Base-by-base conservation (phyloP, 23 tunicate species). In the Phallusia fumigata region DNA sequence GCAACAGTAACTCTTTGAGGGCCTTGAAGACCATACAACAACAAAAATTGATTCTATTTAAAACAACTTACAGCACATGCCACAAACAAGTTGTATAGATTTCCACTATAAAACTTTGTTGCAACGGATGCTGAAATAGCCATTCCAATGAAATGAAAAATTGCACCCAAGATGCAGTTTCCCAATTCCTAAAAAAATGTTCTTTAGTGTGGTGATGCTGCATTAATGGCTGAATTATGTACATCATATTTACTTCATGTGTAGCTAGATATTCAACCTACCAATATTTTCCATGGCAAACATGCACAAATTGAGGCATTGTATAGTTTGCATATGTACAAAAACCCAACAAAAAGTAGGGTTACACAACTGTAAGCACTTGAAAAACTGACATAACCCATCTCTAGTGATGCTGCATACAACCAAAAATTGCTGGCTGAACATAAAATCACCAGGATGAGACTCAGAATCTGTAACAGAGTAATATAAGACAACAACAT, bases 351-450 rank as follows among this genome's bases (percentile, higher is more conserved):
- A 24, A 58, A 58, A 11, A 58, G 69, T 13, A 58, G 69, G 69
- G 69, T 58, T 58, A 58, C 69, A 58, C 69, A 58, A 58, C 69
- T 58, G 69, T 58, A 58, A 21, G 69, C 69, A 58, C 69, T 58
- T 11, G 69, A 58, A 58, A 58, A 58, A 24, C 69, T 58, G 28
- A 58, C 69, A 58, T 58, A 58, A 1, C 15, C 69, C 69, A 58
- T 58, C 16, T 58, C 28, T 21, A 21, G 13, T 1, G 69, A 58
- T 58, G 26, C 15, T 3, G 28, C 69, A 13, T 6, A 58, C 1
- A 21, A 16, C 69, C 69, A 58, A 13, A 6, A 58, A 24, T 58
- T 13, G 69, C 69, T 58, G 69, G 69, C 69, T 21, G 69, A 58
- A 58, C 69, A 58, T 24, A 58, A 58, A 24, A 58, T 58, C 28